Conservation (phyloP, 2,888 invertebrate genomes). For the Parelbella ahira region DNA sequence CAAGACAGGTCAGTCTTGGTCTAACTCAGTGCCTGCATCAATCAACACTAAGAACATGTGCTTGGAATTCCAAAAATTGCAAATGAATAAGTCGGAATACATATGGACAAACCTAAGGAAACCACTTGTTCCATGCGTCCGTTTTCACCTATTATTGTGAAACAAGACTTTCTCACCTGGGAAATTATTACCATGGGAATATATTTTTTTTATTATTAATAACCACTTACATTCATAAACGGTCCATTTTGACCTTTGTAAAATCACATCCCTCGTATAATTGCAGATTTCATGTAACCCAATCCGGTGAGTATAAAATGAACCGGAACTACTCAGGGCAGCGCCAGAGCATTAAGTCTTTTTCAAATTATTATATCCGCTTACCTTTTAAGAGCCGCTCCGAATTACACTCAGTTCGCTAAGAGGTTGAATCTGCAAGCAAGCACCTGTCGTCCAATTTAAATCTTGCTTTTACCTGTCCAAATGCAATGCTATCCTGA, state of each 20-base stretch:
- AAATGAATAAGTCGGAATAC: too few species aligned
- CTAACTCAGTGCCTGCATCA: too few species aligned
- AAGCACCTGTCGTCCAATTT: slow-evolving; percentile 25
- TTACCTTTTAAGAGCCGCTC: slow-evolving; percentile 17
- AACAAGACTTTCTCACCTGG: background rate
- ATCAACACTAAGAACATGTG: too few species aligned
- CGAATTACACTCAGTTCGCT: slow-evolving; percentile 19
- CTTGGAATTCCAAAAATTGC: too few species aligned
- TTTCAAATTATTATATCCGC: slow-evolving; percentile 19
- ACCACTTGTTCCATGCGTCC: too few species aligned
- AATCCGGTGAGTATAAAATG: slow-evolving; percentile 17
- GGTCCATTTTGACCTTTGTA: slow-evolving; percentile 3
- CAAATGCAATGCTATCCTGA: slow-evolving; percentile 11
- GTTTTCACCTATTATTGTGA: too few species aligned
- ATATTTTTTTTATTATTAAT: slow-evolving; percentile 1
- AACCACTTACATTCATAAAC: slow-evolving; percentile 2
- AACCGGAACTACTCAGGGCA: slow-evolving; percentile 15
- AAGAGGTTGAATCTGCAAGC: slow-evolving; percentile 22
- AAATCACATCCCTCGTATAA: slow-evolving; percentile 6
- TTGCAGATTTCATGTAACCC: slow-evolving; percentile 8
- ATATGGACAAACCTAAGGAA: too few species aligned
- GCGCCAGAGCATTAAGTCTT: slow-evolving; percentile 11
- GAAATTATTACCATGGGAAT: slow-evolving; percentile 6
- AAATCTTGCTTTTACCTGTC: slow-evolving; percentile 17
- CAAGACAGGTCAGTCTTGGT: too few species aligned